Evolutionary conservation across 2,113 vertebrate genomes (phyloP).

Genomic region (Istiophorus platypterus): DNA sequence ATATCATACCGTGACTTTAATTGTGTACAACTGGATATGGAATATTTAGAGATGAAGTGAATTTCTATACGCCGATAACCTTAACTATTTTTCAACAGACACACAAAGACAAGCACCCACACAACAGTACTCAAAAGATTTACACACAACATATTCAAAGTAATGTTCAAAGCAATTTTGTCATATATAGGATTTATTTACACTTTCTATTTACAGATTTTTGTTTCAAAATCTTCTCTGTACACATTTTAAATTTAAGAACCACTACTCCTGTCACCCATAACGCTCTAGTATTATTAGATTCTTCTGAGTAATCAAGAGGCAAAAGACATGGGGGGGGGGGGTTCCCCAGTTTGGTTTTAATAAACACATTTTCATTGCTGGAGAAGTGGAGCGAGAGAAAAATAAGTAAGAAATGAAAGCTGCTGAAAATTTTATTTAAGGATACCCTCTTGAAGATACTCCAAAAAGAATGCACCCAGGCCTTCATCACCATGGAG

Average conservation of each 20-base stretch:
- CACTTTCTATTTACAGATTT: constrained; percentile 87
- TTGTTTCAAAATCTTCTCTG: constrained; percentile 83
- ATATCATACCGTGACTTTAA: neutral
- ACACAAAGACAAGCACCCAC: neutral
- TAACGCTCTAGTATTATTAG: constrained; percentile 64
- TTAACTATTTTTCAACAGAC: too few relatives aligned
- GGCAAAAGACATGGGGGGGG: constrained; percentile 45
- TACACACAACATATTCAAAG: neutral
- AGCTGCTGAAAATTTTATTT: constrained; percentile 40
- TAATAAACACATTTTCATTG: constrained; percentile 43
- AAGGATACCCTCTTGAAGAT: constrained; percentile 28
- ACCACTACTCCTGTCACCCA: constrained; percentile 65
- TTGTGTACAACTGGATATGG: neutral
- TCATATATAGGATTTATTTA: constrained; percentile 89
- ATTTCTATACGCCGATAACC: neutral
- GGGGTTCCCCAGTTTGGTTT: constrained; percentile 50
- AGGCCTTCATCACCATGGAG: constrained; percentile 62
- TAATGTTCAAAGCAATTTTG: constrained; percentile 32
- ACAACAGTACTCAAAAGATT: neutral
- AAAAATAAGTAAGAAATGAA: constrained; percentile 30
- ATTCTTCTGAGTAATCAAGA: constrained; percentile 47
- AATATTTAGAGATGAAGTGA: neutral
- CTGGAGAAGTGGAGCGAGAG: constrained; percentile 23
- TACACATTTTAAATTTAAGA: constrained; percentile 82
- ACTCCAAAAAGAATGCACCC: constrained; percentile 20